Base-by-base conservation (phyloP, 2,888 invertebrate genomes). In the Scaptomyza polygonia region DNA sequence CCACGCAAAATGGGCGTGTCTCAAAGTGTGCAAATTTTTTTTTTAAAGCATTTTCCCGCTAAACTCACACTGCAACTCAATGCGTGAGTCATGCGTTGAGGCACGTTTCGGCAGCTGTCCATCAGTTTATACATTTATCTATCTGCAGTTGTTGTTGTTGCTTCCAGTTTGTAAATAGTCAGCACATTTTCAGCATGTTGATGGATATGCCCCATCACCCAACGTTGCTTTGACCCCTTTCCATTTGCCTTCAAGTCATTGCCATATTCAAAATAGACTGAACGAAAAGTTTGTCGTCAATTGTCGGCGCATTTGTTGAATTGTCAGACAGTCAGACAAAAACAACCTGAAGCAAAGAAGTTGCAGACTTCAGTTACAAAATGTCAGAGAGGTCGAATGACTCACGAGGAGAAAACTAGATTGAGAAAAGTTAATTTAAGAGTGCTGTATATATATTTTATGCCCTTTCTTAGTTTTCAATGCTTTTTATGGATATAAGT, bases 11-110 rank as follows among this genome's bases (percentile, higher is more conserved):
- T 8, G 44, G 52, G 53, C 48, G 65, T 52, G 48, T 3, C 39
- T 29, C 14, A 32, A 16, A 36, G 29, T 57, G 30, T 36, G 47
- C 29, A 67, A 27, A 47, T 53, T 55, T 53, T 54, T 8, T 25
- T 40, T 47, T n/a, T n/a, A n/a, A n/a, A n/a, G n/a, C n/a, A 53
- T 85, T 83, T 86, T 64, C n/a, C n/a, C n/a, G n/a, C n/a, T n/a
- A n/a, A n/a, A n/a, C n/a, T n/a, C n/a, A n/a, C 72, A 18, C 14
- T 14, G 25, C 45, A 67, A 63, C 59, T 53, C 62, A 27, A 85
- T 69, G 85, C 68, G 77, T 83, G 88, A 79, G 72, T 84, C 84
- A 84, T 83, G 79, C 70, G 69, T 59, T 34, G 45, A 63, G 72
- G 68, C 87, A 84, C 85, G 87, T 81, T 67, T 74, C 75, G 59